A percentile compares a stretch with the other conserved stretches of the same genome.
Conservation (phyloP, 2,113 vertebrate genomes). For the Trematomus loennbergii region DNA sequence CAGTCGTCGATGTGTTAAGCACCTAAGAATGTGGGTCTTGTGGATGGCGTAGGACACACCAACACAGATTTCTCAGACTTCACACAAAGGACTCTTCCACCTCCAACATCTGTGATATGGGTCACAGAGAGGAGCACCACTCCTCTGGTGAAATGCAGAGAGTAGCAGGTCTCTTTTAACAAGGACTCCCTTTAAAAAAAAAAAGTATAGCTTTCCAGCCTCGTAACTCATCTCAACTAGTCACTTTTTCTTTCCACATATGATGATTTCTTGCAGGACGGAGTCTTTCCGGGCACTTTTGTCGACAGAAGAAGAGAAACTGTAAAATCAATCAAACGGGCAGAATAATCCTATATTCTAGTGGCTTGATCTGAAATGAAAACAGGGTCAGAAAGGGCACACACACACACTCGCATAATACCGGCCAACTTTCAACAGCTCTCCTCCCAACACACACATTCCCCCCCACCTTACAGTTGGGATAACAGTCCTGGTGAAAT, state of each 20-base stretch:
- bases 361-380: constrained; percentile 39
- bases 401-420: constrained; percentile 40
- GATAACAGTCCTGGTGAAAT: constrained; percentile 73
- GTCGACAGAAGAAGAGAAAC: not conserved
- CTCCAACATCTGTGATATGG: constrained; percentile 74
- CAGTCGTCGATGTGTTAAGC: constrained; percentile 79
- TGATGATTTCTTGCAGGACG: constrained; percentile 35
- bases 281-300: not conserved
- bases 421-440: constrained; percentile 64
- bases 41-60: constrained; percentile 67
- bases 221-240: constrained; percentile 45
- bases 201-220: constrained; percentile 49
- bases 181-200: constrained; percentile 31
- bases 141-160: constrained; percentile 24
- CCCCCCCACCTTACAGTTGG: constrained; percentile 64
- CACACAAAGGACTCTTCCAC: constrained; percentile 67
- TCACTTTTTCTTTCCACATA: constrained; percentile 46
- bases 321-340: constrained; percentile 9
- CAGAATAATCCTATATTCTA: constrained; percentile 9
- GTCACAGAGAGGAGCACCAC: constrained; percentile 68
- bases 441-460: constrained; percentile 38
- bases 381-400: constrained; percentile 52
- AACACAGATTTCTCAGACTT: constrained; percentile 70
- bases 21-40: constrained; percentile 73
- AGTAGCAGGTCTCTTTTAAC: constrained; percentile 67